Evolutionary conservation across 30 jellyfish, hydroid and myxozoan genomes (phyloP), one percentile per base, ranked within the genome.

Genomic region (Aurelia sp.): DNA sequence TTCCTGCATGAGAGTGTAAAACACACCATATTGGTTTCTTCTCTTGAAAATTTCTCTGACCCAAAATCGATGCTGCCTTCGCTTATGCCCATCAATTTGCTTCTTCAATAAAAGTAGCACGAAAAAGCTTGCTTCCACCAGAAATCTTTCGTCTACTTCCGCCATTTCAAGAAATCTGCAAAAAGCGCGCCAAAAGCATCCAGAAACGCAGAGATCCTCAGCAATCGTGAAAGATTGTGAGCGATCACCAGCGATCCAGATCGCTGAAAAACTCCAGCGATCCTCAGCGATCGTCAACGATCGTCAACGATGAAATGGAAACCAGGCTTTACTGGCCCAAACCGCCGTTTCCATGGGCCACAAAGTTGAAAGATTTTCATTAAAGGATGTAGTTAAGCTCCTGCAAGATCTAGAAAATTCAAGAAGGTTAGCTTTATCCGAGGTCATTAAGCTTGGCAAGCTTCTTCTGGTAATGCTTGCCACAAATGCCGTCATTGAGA

Each of bases 351-450:
- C n/a, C 22, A 57, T 57, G 66, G 66, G n/a, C 66, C 66, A 57
- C 22, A 7, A 19, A 3, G 6, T 57, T 57, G 66, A 57, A 57
- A 57, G 15, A 31, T 76, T 76, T 53, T 76, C 44, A 76, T 47
- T 90, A 87, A 52, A 41, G 78, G 76, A 73, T 87, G 41, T 27
- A 53, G 53, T 63, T 76, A 24, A 76, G 96, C 63, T 78, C 83
- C 22, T 72, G 59, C 63, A 84, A 87, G 47, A 90, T 74, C 67
- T 90, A 90, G 6, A 38, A 80, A 30, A 87, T 87, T 53, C 76
- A 21, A 22, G 96, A 76, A 76, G 41, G 96, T 84, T 35, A 74
- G 92, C 78, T 62, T 50, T 62, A 67, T 62, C 69, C 33, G 35
- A 82, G 17, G 27, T 67, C 44, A 57, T 0, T 18, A 8, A 21